These are phyloP conservation scores for Sebastes cheni DNA, from an alignment of 2,797 vertebrate genomes.

Conservation along the genomic window DNA sequence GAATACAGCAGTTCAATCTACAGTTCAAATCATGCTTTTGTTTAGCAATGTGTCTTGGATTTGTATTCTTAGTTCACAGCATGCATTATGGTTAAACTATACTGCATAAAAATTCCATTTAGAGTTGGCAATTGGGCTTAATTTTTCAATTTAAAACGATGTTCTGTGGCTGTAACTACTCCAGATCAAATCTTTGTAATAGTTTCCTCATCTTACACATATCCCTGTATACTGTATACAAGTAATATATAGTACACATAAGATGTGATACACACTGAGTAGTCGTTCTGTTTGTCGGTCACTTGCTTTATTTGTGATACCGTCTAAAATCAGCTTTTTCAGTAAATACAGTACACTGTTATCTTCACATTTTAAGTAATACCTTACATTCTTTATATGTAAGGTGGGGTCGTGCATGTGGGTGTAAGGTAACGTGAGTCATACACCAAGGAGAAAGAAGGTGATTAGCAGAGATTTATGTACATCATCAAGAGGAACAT, in stretches of 20 bases:
- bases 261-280: background rate
- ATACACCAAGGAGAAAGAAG: conserved; percentile 3
- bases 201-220: background rate
- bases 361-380: background rate
- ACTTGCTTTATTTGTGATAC: background rate
- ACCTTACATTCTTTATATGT: background rate
- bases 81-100: background rate
- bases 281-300: background rate
- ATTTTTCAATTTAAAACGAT: background rate
- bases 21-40: conserved; percentile 5
- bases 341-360: background rate
- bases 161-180: background rate
- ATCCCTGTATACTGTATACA: background rate
- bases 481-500: conserved; percentile 16
- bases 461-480: conserved; percentile 27
- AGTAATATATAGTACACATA: background rate
- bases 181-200: background rate
- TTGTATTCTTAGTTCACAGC: background rate
- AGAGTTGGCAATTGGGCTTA: background rate
- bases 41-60: conserved; percentile 9
- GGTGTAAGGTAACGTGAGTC: conserved; percentile 19
- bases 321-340: background rate
- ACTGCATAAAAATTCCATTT: background rate
- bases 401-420: background rate
- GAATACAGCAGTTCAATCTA: background rate